These are phyloP conservation scores for Euplexia lucipara DNA, from an alignment of 2,888 invertebrate species.

Conservation along the genomic window DNA sequence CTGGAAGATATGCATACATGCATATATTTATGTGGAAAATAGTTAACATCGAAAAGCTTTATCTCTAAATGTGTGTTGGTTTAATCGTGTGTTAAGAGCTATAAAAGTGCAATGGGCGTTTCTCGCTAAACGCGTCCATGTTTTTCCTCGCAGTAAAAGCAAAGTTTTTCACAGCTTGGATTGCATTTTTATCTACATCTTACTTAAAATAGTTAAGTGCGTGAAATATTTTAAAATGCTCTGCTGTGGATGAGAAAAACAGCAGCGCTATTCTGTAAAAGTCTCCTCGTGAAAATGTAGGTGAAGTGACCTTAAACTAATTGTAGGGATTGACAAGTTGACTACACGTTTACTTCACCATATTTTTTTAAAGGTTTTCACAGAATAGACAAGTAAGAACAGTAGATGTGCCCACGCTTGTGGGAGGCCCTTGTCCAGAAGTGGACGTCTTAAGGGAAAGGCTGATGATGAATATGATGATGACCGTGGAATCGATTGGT, in stretches of 20 bases:
- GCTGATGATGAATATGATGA: no score
- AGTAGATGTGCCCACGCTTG: no score
- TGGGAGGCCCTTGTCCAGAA: no score
- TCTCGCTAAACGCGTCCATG: conserved; percentile 64
- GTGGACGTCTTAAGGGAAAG: no score
- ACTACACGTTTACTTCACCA: no score
- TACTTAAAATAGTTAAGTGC: conserved; percentile 25
- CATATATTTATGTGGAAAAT: conserved; percentile 9
- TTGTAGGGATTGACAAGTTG: no score
- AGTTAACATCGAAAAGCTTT: conserved; percentile 52
- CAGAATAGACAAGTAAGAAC: no score
- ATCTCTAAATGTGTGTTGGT: conserved; percentile 64
- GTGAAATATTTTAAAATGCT: conserved; percentile 4
- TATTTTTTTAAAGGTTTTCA: no score
- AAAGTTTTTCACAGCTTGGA: conserved; percentile 62
- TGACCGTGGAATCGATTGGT: no score
- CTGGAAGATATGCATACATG: conserved; percentile 4
- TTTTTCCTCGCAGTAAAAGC: conserved; percentile 62
- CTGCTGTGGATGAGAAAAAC: neutral
- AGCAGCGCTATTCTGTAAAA: no score
- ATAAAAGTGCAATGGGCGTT: conserved; percentile 66
- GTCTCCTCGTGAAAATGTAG: no score
- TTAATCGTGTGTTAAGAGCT: conserved; percentile 70
- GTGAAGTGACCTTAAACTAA: no score
- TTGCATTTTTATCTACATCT: conserved; percentile 47